Evolutionary conservation across 2,113 vertebrate genomes (phyloP).

Genomic region (Oncorhynchus gorbuscha): DNA sequence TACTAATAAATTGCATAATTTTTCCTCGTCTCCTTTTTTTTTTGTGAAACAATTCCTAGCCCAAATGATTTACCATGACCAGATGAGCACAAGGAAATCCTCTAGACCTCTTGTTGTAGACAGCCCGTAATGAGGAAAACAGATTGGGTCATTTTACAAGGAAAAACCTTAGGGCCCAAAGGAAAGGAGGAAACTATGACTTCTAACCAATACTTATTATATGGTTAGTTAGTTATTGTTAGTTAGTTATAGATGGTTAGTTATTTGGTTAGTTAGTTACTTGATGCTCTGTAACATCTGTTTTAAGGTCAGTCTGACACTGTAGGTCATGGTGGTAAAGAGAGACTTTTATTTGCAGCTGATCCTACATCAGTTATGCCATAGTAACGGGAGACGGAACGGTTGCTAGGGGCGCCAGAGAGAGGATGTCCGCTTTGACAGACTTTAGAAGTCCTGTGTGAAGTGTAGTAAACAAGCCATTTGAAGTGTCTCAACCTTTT

Average conservation of each 20-base stretch:
- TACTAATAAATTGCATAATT: not conserved
- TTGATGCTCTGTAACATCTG: not conserved
- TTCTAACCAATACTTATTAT: not conserved
- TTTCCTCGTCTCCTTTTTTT: not conserved
- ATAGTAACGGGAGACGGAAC: not conserved
- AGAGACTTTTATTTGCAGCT: not conserved
- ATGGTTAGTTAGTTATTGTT: not conserved
- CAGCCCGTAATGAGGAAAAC: not conserved
- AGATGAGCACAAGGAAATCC: not conserved
- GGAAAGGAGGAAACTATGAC: not conserved
- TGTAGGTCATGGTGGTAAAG: not conserved
- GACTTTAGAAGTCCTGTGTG: not conserved
- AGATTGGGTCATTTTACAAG: not conserved
- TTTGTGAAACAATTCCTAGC: too few relatives aligned
- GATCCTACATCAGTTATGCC: not conserved
- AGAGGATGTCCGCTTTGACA: not conserved
- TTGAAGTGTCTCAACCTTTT: not conserved
- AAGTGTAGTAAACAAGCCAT: not conserved
- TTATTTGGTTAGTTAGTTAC: not conserved
- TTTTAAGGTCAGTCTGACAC: not conserved
- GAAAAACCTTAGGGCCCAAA: not conserved
- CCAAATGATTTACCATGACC: not conserved
- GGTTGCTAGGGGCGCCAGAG: conserved; percentile 1
- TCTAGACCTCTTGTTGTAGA: too few relatives aligned
- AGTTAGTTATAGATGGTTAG: too few relatives aligned